Percentiles rank a stretch among this genome's conserved stretches.
These are phyloP conservation scores for Aythya baeri DNA, from an alignment of 2,113 vertebrate genomes.

Conservation along the genomic window DNA sequence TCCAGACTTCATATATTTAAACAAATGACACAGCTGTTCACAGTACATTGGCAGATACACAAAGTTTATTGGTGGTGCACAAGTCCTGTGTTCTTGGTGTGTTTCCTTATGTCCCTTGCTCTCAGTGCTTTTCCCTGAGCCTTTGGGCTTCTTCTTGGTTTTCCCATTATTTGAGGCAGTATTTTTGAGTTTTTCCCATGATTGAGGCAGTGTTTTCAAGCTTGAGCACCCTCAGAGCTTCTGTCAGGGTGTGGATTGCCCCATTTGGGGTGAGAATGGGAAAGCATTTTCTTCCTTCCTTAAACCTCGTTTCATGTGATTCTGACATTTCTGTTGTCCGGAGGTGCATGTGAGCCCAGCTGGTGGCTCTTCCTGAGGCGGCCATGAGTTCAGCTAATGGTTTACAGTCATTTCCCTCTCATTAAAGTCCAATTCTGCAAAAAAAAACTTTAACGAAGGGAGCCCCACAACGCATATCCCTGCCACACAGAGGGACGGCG, in stretches of 20 bases:
- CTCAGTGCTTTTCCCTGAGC: rapidly evolving
- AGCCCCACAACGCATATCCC: rapidly evolving
- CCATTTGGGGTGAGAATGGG: rapidly evolving
- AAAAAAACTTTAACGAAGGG: rapidly evolving
- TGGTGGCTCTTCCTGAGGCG: too few relatives aligned
- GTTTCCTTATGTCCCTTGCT: rapidly evolving
- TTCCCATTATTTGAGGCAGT: not conserved
- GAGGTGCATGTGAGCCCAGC: not conserved
- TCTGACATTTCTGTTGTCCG: too few relatives aligned
- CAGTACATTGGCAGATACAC: rapidly evolving
- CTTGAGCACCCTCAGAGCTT: not conserved
- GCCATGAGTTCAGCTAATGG: not conserved
- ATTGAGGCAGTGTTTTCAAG: not conserved
- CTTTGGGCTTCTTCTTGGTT: not conserved
- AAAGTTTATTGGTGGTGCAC: rapidly evolving
- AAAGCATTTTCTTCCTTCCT: not conserved
- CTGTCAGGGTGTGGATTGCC: not conserved
- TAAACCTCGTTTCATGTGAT: not conserved
- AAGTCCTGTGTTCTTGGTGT: rapidly evolving
- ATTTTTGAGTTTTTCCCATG: not conserved
- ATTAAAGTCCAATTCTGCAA: too few relatives aligned
- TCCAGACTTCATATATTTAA: rapidly evolving
- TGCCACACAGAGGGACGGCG: rapidly evolving
- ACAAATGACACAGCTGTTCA: rapidly evolving
- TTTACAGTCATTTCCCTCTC: not conserved